Evolutionary conservation across 2,797 vertebrate species (phyloP), one percentile per base, ranked within the genome.

Genomic region (Odontamblyopus rebecca): DNA sequence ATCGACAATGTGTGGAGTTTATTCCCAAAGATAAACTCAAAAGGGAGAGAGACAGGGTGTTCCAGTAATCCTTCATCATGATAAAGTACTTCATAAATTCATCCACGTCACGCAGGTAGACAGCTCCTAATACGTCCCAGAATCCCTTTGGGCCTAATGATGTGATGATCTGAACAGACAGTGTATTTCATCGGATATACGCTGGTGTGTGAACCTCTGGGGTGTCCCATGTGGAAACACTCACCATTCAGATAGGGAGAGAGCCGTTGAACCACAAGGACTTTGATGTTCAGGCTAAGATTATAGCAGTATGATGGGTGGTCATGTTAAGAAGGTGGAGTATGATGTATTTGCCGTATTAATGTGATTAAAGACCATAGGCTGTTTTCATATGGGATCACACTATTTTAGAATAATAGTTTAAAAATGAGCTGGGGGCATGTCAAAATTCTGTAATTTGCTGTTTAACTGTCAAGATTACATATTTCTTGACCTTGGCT

Each of bases 151-250:
- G 90, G 88, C 84, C 82, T 90, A 90, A 91, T 88, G 90, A 90
- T 88, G 89, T 89, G 91, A 89, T 89, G 89, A 90, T 89, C 82
- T 88, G 86, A 84, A 82, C 87, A 83, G 89, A 90, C 85, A 82
- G 82, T 77, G 83, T 84, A 85, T 86, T 89, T 90, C 85, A 88
- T 85, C 86, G 61, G 82, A 78, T 62, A 73, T 80, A 73, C 64
- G 66, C 80, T 86, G 81, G 80, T 82, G 86, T 83, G 86, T 83
- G 77, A 90, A 86, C 87, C 81, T 69, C 76, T 50, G 64, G 81
- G 74, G 76, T 80, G 82, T 80, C 86, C 83, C 91, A 91, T 88
- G 90, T 92, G 92, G 89, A 93, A 93, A 77, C 86, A 83, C 87
- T 92, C 86, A 71, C 70, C 4, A 70, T 74, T 67, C 75, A 71